Conservation (phyloP, 1,140 invertebrate genomes). For the Cyphomyrmex costatus region DNA sequence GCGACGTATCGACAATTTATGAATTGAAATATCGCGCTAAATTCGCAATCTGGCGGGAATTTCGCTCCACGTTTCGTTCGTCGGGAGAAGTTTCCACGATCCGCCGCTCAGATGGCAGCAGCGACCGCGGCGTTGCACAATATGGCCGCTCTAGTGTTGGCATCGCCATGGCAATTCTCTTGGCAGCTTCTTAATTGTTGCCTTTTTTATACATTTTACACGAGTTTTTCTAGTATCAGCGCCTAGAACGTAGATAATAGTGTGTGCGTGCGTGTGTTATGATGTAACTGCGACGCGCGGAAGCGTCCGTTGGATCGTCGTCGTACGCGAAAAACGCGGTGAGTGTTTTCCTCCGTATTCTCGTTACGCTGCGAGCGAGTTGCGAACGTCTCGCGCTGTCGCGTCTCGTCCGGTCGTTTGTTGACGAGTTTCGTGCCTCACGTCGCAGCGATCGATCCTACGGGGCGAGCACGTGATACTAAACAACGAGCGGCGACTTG, state of each 20-base stretch:
- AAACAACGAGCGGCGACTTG: not conserved
- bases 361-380: not conserved
- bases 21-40: not conserved
- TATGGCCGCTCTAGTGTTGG: conserved; percentile 82
- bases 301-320: conserved; percentile 35
- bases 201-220: conserved; percentile 82
- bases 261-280: conserved; percentile 66
- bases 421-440: conserved; percentile 64
- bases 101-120: conserved; percentile 28
- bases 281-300: conserved; percentile 66
- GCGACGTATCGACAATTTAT: not conserved
- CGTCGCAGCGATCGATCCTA: not conserved
- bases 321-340: conserved; percentile 69
- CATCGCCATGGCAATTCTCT: conserved; percentile 83
- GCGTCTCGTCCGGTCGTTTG: conserved; percentile 63
- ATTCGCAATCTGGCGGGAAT: not conserved
- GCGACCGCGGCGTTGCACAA: conserved; percentile 66
- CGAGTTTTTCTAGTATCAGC: conserved; percentile 72
- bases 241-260: conserved; percentile 70
- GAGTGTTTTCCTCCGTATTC: conserved; percentile 69
- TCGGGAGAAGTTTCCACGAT: not conserved
- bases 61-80: not conserved
- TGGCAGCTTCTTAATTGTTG: conserved; percentile 80
- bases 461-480: not conserved
- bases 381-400: conserved; percentile 47